Evolutionary conservation across 2,888 invertebrate species (phyloP).

Genomic region (Caenorhabditis parvicauda): DNA sequence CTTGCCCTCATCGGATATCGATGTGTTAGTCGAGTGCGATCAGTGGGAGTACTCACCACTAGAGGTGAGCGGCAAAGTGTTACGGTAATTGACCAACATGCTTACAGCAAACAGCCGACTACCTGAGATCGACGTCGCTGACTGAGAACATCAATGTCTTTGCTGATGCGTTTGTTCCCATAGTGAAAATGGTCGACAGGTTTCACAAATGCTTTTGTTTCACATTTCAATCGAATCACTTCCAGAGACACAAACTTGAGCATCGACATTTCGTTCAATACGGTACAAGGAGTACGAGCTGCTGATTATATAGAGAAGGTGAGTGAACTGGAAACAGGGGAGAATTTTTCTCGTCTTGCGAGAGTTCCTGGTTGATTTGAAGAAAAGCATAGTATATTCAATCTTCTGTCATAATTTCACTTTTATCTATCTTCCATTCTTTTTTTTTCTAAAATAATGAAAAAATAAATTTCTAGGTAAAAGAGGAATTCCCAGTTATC

Average conservation of each 20-base stretch:
- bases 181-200: constrained; percentile 77
- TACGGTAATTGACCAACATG: too few relatives aligned
- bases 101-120: constrained; percentile 28
- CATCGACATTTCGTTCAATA: constrained; percentile 97
- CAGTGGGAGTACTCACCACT: constrained; percentile 17
- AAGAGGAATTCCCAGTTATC: constrained; percentile 76
- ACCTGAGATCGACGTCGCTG: constrained; percentile 11
- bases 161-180: constrained; percentile 96
- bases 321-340: too few relatives aligned
- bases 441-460: not conserved
- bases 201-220: not conserved
- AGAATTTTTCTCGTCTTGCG: too few relatives aligned
- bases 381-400: not conserved
- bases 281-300: constrained; percentile 93
- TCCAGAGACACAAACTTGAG: constrained; percentile 77
- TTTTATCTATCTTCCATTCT: not conserved
- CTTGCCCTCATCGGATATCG: constrained; percentile 85
- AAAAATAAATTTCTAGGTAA: constrained; percentile 26
- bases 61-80: constrained; percentile 8
- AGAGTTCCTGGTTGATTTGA: too few relatives aligned
- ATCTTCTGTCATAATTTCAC: too few relatives aligned
- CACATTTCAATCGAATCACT: not conserved
- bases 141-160: constrained; percentile 82
- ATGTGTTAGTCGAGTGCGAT: constrained; percentile 70
- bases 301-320: constrained; percentile 71